These are phyloP conservation scores for Staurois parvus DNA, from an alignment of 2,797 vertebrate genomes.

Conservation along the genomic window DNA sequence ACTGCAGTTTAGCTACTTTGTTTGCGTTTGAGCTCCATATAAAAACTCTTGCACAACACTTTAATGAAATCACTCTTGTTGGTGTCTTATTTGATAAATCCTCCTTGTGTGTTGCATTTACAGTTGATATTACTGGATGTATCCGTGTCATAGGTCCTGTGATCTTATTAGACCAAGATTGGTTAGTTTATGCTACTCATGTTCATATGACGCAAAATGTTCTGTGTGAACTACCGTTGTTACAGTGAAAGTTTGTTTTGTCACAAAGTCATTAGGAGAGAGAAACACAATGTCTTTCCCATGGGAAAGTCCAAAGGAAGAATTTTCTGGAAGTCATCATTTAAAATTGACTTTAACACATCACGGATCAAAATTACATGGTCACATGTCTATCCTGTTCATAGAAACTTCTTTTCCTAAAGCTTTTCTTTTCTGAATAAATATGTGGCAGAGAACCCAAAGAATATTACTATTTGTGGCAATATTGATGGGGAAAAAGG, in stretches of 20 bases:
- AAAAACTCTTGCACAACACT: too few relatives aligned
- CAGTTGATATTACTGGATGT: too few relatives aligned
- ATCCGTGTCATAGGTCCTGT: too few relatives aligned
- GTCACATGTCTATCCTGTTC: not conserved
- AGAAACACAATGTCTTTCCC: constrained; percentile 14
- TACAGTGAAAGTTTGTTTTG: not conserved
- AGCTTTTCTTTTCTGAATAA: not conserved
- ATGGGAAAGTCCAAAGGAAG: constrained; percentile 27
- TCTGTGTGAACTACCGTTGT: not conserved
- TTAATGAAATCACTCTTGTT: too few relatives aligned
- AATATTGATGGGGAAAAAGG: too few relatives aligned
- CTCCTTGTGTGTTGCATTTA: too few relatives aligned
- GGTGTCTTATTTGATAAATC: too few relatives aligned
- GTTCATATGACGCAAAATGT: not conserved
- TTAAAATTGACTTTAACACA: not conserved
- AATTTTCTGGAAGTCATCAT: constrained; percentile 16
- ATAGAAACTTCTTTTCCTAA: not conserved
- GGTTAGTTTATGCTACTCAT: not conserved
- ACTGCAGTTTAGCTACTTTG: too few relatives aligned
- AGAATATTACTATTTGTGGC: too few relatives aligned
- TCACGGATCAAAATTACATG: not conserved
- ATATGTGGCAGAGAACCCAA: too few relatives aligned
- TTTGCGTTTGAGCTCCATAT: too few relatives aligned
- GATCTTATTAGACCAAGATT: too few relatives aligned
- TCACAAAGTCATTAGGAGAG: not conserved